Evolutionary conservation across 2,888 invertebrate species (phyloP), one percentile per base, ranked within the genome.

Genomic region (Papilio demoleus): DNA sequence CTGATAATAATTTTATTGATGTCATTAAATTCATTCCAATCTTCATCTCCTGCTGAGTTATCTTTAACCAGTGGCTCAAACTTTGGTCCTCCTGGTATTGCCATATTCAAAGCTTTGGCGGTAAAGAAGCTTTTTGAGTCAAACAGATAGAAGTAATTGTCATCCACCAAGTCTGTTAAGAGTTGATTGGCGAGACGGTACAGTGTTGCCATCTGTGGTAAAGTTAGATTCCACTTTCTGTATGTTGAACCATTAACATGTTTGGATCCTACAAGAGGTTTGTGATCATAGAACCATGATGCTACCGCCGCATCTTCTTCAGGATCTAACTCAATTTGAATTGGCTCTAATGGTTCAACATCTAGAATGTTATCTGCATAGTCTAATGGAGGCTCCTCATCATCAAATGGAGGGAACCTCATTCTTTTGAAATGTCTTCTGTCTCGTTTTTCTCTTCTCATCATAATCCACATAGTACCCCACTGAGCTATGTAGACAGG

Each of bases 391-490:
- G 99, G 99, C 93, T 99, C 99, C 89, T 99, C 99, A 88, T 99
- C 99, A 86, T 99, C 99, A 86, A 99, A 99, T 0, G 99, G 99
- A 14, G 99, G 99, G 86, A 99, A 99, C 76, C 99, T 94, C 99
- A 99, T 99, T 77, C 99, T 94, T 88, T 99, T 99, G 86, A 99
- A 99, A 87, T 99, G 99, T 36, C 99, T 95, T 84, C 99, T 96
- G 93, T 99, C 99, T 73, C 99, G 94, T 88, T 99, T 99, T 84
- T 99, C 99, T 77, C 99, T 94, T 76, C 99, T 94, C 99, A 99
- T 99, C 99, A 99, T 99, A 77, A 99, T 99, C 99, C 99, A 99
- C 99, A 99, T 99, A 0, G 99, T 98, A 53, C 99, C 99, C 99
- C 99, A 99, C 84, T 99, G 99, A 1, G 99, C 99, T 75, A 99